Evolutionary conservation across 2,797 vertebrate genomes (phyloP), one percentile per base, ranked within the genome.

Genomic region (Phrynocephalus forsythii): DNA sequence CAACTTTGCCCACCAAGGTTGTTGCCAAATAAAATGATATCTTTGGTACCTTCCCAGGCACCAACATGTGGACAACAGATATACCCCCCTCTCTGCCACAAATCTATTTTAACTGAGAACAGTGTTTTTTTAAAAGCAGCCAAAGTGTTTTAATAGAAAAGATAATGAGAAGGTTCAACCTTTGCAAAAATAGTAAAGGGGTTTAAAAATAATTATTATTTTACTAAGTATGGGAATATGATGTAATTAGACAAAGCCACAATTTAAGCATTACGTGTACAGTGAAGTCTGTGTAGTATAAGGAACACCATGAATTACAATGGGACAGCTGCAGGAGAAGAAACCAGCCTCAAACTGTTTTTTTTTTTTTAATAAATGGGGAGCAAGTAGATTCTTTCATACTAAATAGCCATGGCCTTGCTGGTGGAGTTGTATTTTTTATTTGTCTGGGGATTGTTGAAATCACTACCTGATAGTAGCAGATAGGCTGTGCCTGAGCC

Each of bases 331-430:
- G 90, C 85, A 92, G 95, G 95, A 95, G 93, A 92, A 92, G 94
- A 95, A 96, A 96, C 95, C 92, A 91, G 92, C 95, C 94, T 96
- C 93, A 93, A 95, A 94, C 95, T 97, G 96, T 97, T 98, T 97
- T 97, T 44, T 97, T 97, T 97, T n/a, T n/a, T n/a, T n/a, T n/a
- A n/a, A 93, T 95, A 96, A 97, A 94, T 93, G 95, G 94, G 96
- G 95, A 97, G 95, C 95, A 96, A 97, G 95, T 96, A 97, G 95
- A 97, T 97, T 97, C 95, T 96, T 97, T 96, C 75, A 80, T 94
- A 96, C 96, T 97, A 96, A 96, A 96, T 95, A 95, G 38, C 38
- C 38, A 44, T 44, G 38, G 38, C 38, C 38, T 44, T 44, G 38
- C 38, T 44, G 38, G 38, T 44, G 38, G 38, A 44, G 38, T 44